These are phyloP conservation scores for Gryllus longicercus DNA, from an alignment of 2,888 invertebrate genomes.

Conservation along the genomic window DNA sequence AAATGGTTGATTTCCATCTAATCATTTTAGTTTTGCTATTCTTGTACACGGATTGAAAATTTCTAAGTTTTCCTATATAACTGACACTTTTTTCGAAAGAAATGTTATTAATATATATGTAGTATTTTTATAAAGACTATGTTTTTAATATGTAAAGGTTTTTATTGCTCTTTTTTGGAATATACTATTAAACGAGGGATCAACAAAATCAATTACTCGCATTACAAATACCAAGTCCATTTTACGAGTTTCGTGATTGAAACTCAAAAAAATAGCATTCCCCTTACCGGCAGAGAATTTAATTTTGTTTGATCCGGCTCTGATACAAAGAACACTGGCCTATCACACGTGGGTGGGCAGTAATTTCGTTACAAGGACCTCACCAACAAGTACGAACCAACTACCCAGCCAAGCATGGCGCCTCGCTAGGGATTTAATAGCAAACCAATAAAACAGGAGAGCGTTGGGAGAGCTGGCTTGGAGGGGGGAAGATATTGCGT, in stretches of 20 bases:
- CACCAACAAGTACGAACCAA: not conserved
- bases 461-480: not conserved
- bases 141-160: no score
- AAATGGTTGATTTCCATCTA: no score
- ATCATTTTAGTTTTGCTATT: no score
- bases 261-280: not conserved
- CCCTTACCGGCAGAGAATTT: not conserved
- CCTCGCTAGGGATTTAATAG: not conserved
- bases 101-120: no score
- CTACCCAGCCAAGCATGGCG: not conserved
- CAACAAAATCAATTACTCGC: not conserved
- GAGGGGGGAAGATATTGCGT: not conserved
- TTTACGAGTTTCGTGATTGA: not conserved
- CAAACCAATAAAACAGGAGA: not conserved
- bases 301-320: not conserved
- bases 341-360: not conserved
- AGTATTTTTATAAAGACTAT: no score
- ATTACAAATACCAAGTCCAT: not conserved
- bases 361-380: not conserved
- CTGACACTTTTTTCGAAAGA: no score
- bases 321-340: not conserved
- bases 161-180: no score
- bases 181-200: no score
- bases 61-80: no score
- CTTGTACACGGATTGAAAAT: no score